Evolutionary conservation across 1,140 invertebrate species (phyloP).

Genomic region (Nautilus pompilius): DNA sequence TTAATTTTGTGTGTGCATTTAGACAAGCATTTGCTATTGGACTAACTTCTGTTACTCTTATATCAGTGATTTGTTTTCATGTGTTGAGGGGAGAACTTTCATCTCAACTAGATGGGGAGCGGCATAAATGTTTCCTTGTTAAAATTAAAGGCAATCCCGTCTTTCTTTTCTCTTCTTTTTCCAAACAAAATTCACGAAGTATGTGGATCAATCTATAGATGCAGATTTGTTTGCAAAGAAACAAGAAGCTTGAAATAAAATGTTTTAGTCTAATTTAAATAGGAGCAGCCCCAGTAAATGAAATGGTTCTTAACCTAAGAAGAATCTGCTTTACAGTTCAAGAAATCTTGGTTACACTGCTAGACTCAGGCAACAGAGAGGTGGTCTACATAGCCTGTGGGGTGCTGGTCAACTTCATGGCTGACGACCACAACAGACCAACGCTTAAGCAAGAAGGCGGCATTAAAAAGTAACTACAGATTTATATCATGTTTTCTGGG

Average conservation of each 20-base stretch:
- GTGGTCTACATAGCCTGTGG: conserved; percentile 65
- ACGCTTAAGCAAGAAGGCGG: conserved; percentile 58
- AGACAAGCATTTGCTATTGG: background rate
- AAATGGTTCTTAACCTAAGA: background rate
- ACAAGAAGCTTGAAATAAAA: background rate
- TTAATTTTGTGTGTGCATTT: background rate
- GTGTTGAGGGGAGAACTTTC: no score
- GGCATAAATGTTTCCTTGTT: no score
- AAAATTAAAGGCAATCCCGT: background rate
- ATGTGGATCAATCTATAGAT: background rate
- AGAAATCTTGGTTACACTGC: conserved; percentile 57
- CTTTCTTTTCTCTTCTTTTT: background rate
- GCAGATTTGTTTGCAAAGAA: background rate
- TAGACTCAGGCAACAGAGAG: conserved; percentile 60
- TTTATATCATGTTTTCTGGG: conserved; percentile 1
- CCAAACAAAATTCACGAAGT: background rate
- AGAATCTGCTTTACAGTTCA: conserved; percentile 55
- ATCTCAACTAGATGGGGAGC: no score
- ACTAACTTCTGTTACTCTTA: background rate
- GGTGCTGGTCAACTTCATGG: conserved; percentile 70
- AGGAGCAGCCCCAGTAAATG: background rate
- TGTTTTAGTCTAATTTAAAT: background rate
- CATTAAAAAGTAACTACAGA: conserved; percentile 52
- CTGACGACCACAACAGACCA: conserved; percentile 61
- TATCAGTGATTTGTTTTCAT: background rate